Base-by-base conservation (phyloP, 2,888 invertebrate genomes). In the Lordiphosa andalusiaca region DNA sequence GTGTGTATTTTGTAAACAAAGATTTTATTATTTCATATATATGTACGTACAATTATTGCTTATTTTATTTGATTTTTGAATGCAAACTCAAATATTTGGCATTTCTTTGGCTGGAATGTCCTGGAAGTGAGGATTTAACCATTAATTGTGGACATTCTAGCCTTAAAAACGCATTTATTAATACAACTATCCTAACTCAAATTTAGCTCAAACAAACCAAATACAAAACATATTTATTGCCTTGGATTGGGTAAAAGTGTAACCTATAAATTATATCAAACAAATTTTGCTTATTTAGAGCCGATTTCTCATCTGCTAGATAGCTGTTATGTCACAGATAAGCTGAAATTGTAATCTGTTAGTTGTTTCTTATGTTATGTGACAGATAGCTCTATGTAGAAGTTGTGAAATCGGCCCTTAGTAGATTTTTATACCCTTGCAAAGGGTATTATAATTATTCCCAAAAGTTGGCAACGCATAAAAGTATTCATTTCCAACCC, bases 1-100 rank as follows among this genome's bases (percentile, higher is more conserved):
- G 41, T 30, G 40, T 68, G 30, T 44, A 56, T 63, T 67, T 64
- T 81, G 65, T 78, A 70, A 66, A 73, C 77, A 75, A 81, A 70
- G 81, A 84, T 77, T 77, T 77, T 77, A 77, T 77, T 67, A 58
- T 49, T 52, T 39, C 16, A 55, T 42, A 30, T 19, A 4, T 30
- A n/a, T n/a, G n/a, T n/a, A n/a, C n/a, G 30, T 30, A 39, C 47
- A 23, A 62, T 51, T 36, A 47, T 53, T 53, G 50, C 16, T 25
- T 50, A 10, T 38, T 53, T 48, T 37, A 12, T 30, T 25, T 38
- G 6, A 13, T 33, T 25, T 25, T 25, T 25, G 25, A 25, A 25
- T 25, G 25, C 25, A 25, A 25, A 25, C 25, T 51, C 19, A 10
- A 10, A 46, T 10, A 7, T 12, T 46, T 47, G 25, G 40, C 9